Evolutionary conservation across 2,797 vertebrate genomes (phyloP).

Genomic region (Hydrolagus colliei): DNA sequence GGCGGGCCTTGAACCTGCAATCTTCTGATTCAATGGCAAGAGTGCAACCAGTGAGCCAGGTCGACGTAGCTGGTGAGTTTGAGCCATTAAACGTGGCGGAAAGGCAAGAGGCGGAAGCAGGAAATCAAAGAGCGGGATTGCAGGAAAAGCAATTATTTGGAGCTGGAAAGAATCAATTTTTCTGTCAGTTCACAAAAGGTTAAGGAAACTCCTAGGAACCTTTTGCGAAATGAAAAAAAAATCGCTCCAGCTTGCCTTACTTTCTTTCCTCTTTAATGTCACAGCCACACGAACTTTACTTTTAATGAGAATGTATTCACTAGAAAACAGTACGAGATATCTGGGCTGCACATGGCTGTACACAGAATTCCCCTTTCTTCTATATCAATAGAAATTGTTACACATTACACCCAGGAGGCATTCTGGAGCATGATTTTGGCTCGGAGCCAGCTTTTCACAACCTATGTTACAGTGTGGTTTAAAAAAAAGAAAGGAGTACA

Average conservation of each 20-base stretch:
- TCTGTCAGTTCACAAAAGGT: neutral
- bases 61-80: no score
- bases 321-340: slow-evolving; percentile 11
- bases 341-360: slow-evolving; percentile 8
- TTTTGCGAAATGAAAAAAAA: neutral
- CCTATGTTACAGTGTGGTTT: neutral
- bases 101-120: no score
- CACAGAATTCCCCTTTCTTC: slow-evolving; percentile 18
- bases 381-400: slow-evolving; percentile 21
- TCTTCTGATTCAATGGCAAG: no score
- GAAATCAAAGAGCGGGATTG: no score
- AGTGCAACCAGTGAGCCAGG: no score
- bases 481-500: slow-evolving; percentile 13
- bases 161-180: no score
- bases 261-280: slow-evolving; percentile 12
- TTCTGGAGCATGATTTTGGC: neutral
- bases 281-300: neutral
- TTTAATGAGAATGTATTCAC: slow-evolving; percentile 25
- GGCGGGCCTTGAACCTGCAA: no score
- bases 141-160: no score
- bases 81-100: no score
- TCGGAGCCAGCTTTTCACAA: slow-evolving; percentile 4
- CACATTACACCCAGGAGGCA: slow-evolving; percentile 4
- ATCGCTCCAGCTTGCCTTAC: neutral
- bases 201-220: neutral